phyloP scores from a whole-genome alignment of 2,888 invertebrate species.

The Lypha dubia region DNA sequence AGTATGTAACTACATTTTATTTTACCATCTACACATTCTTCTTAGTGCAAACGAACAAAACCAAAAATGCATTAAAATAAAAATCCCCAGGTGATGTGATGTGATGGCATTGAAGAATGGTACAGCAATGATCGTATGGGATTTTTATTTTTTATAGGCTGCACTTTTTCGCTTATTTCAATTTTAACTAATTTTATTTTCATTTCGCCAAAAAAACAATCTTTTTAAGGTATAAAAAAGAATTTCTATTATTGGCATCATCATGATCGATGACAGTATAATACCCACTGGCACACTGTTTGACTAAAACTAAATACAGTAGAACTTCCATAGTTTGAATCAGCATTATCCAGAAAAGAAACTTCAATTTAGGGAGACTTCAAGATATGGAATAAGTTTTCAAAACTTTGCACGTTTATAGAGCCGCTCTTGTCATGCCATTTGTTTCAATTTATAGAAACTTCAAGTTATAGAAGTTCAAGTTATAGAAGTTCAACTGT shows the following conservation, averaged over 20 bases:
- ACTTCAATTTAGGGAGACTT: too few species aligned
- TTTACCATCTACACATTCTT: background rate
- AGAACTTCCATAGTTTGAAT: too few species aligned
- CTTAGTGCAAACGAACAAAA: slow-evolving; percentile 19
- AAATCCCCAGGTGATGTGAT: slow-evolving; percentile 36
- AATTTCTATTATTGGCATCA: slow-evolving; percentile 22
- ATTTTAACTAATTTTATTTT: slow-evolving; percentile 15
- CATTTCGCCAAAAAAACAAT: background rate
- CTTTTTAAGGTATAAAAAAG: slow-evolving; percentile 14
- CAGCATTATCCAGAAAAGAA: too few species aligned
- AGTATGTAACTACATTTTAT: background rate
- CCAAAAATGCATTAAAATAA: slow-evolving; percentile 1
- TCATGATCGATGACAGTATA: slow-evolving; percentile 26
- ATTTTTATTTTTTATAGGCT: background rate
- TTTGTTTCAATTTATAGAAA: too few species aligned
- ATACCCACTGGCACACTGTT: slow-evolving; percentile 66
- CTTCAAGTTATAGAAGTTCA: too few species aligned
- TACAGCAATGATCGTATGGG: slow-evolving; percentile 2
- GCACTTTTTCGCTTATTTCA: background rate
- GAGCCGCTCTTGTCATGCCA: too few species aligned
- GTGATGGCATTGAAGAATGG: slow-evolving; percentile 49
- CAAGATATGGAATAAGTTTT: too few species aligned
- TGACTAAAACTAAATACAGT: slow-evolving; percentile 19
- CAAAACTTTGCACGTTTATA: too few species aligned
- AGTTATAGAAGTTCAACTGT: too few species aligned